These are phyloP conservation scores for Grus americana DNA, from an alignment of 2,113 vertebrate species.

Conservation along the genomic window DNA sequence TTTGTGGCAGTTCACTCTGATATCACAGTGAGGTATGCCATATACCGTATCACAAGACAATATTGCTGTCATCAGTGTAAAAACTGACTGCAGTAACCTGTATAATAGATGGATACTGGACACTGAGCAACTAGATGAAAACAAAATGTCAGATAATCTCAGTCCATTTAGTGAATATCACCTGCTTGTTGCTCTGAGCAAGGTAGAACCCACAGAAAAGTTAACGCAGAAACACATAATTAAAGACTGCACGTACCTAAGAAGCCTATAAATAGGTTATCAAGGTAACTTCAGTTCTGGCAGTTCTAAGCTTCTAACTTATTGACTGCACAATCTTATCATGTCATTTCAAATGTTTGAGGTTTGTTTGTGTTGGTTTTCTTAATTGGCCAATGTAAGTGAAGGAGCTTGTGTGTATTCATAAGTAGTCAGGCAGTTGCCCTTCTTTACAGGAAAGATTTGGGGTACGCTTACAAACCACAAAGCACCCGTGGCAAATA, in stretches of 20 bases:
- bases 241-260: background rate
- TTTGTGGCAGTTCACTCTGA: background rate
- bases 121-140: background rate
- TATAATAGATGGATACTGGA: background rate
- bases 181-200: background rate
- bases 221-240: background rate
- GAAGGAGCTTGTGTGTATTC: background rate
- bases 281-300: background rate
- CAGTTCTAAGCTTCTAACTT: background rate
- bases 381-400: background rate
- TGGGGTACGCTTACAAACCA: background rate
- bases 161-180: background rate
- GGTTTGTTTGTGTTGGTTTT: background rate
- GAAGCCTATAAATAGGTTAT: background rate
- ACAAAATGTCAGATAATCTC: background rate
- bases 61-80: background rate
- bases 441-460: background rate
- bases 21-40: background rate
- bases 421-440: background rate
- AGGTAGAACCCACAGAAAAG: background rate
- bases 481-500: background rate
- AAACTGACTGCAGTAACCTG: background rate
- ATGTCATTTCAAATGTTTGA: background rate
- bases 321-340: background rate
- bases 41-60: fast-evolving